phyloP scores from a whole-genome alignment of 1,140 invertebrate species.

The Lordiphosa stackelbergi region DNA sequence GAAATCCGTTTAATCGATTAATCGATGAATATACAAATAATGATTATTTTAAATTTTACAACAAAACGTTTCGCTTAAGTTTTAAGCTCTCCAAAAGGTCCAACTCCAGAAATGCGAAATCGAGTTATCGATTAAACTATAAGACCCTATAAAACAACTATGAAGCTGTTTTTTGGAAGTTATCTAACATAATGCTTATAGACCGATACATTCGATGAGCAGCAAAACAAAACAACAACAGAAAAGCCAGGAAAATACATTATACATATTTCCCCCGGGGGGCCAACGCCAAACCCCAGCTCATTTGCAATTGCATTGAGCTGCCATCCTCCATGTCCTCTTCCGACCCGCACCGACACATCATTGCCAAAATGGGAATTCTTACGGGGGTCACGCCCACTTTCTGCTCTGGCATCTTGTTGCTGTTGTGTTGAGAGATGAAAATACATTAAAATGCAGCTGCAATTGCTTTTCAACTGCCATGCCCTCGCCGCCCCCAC shows the following conservation, averaged over 20 bases:
- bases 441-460: constrained; percentile 67
- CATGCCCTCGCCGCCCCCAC: constrained; percentile 13
- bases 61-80: too few species aligned
- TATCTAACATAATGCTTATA: too few species aligned
- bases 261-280: not conserved
- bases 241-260: not conserved
- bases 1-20: too few species aligned
- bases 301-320: constrained; percentile 53
- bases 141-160: too few species aligned
- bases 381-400: constrained; percentile 16
- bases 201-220: not conserved
- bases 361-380: constrained; percentile 46
- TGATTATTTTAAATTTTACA: too few species aligned
- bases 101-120: too few species aligned
- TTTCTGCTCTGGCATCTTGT: constrained; percentile 13
- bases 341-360: not conserved
- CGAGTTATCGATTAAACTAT: too few species aligned
- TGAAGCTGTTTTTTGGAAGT: too few species aligned
- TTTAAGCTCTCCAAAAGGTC: too few species aligned
- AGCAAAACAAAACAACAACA: too few species aligned
- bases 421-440: constrained; percentile 15
- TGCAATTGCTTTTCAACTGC: constrained; percentile 35
- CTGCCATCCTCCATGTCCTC: constrained; percentile 8
- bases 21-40: too few species aligned
- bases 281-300: not conserved